Percentiles rank a stretch among this genome's conserved stretches.
phyloP scores from a whole-genome alignment of 2,888 invertebrate genomes.

The Nephrotoma appendiculata region DNA sequence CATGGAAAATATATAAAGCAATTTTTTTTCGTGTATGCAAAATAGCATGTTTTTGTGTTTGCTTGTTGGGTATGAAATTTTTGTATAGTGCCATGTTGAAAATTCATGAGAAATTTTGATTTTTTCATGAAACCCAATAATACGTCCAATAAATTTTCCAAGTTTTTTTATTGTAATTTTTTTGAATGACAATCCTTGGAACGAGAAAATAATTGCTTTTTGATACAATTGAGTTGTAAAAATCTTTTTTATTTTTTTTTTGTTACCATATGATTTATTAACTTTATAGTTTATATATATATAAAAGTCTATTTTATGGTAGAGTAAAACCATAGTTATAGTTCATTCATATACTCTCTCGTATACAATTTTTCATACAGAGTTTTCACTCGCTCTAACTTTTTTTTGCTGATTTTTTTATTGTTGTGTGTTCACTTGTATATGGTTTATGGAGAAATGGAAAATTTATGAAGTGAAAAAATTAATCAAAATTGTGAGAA shows the following conservation, averaged over 20 bases:
- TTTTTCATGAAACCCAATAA: neutral
- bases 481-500: neutral
- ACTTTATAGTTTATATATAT: neutral
- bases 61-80: neutral
- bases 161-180: neutral
- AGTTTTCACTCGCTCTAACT: neutral
- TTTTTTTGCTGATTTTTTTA: neutral
- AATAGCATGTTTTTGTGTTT: neutral
- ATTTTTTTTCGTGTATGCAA: neutral
- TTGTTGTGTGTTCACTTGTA: neutral
- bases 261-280: neutral
- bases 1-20: neutral
- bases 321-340: neutral
- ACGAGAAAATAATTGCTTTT: neutral
- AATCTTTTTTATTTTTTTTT: neutral
- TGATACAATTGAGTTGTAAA: neutral
- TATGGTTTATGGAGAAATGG: neutral
- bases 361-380: neutral
- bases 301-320: neutral
- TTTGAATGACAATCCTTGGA: neutral
- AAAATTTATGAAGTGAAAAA: neutral
- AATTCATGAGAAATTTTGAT: neutral
- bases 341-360: neutral
- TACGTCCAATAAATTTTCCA: neutral
- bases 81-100: neutral